Percentiles rank a stretch among this genome's conserved stretches.
Conservation (phyloP, 2,113 vertebrate species). For the Dromiciops gliroides region DNA sequence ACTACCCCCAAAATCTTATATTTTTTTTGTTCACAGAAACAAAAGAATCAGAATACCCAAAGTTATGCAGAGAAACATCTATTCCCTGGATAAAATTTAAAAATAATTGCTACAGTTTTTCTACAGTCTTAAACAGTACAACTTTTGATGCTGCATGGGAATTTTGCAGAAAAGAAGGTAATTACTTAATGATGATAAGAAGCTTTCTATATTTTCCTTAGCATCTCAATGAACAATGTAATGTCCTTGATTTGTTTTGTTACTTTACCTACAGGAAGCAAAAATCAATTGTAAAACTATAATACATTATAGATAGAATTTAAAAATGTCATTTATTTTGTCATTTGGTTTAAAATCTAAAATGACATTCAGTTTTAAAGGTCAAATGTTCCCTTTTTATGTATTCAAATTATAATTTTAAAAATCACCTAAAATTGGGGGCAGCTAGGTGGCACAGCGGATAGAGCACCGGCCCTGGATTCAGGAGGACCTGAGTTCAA, state of each 20-base stretch:
- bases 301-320: background rate
- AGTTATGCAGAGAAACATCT: conserved; percentile 86
- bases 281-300: conserved; percentile 25
- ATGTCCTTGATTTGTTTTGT: conserved; percentile 48
- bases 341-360: conserved; percentile 49
- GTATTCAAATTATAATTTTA: conserved; percentile 42
- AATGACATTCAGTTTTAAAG: background rate
- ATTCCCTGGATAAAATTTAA: conserved; percentile 92
- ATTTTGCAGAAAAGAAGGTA: conserved; percentile 93
- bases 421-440: conserved; percentile 51
- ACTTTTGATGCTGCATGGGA: conserved; percentile 89
- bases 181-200: conserved; percentile 66
- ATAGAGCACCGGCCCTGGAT: too few relatives aligned
- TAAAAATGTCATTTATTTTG: conserved; percentile 27
- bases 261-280: conserved; percentile 44
- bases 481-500: too few relatives aligned
- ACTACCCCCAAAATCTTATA: conserved; percentile 71
- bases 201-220: conserved; percentile 55
- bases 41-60: conserved; percentile 81
- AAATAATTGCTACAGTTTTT: conserved; percentile 93
- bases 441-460: too few relatives aligned
- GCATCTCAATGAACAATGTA: conserved; percentile 49
- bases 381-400: conserved; percentile 29
- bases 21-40: conserved; percentile 83
- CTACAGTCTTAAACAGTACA: conserved; percentile 87